phyloP scores from a whole-genome alignment of 2,888 invertebrate species.

The Cryptops parisi region DNA sequence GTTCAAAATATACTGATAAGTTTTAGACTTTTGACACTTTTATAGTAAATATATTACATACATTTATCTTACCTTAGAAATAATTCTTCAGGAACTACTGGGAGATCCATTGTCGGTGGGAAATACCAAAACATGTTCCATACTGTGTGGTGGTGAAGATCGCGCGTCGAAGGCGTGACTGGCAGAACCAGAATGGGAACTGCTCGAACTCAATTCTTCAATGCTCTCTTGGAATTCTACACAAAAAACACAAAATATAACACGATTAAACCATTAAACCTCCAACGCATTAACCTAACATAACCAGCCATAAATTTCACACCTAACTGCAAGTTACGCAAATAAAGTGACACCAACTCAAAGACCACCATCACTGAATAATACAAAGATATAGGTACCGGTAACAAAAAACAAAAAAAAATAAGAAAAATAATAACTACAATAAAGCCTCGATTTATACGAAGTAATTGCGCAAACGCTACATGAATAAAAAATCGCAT shows the following conservation, averaged over 20 bases:
- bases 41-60: too few relatives aligned
- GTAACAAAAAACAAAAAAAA: too few relatives aligned
- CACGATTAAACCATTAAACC: neutral
- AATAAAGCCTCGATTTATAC: too few relatives aligned
- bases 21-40: too few relatives aligned
- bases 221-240: conserved; percentile 17
- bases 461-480: too few relatives aligned
- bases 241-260: conserved; percentile 1
- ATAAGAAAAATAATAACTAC: too few relatives aligned
- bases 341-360: neutral
- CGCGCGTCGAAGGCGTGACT: conserved; percentile 49
- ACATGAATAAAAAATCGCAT: too few relatives aligned
- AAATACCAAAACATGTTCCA: conserved; percentile 16
- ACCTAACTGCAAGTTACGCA: conserved; percentile 4
- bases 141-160: conserved; percentile 17
- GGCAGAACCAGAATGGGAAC: conserved; percentile 55
- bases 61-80: too few relatives aligned
- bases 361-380: too few relatives aligned
- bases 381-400: too few relatives aligned
- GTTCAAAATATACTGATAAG: too few relatives aligned
- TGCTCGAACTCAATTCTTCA: conserved; percentile 68
- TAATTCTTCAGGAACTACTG: conserved; percentile 5
- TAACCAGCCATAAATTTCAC: neutral
- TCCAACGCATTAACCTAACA: neutral
- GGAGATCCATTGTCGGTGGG: conserved; percentile 13